Conservation (phyloP, 2,113 vertebrate species). For the Lanius ludovicianus region DNA sequence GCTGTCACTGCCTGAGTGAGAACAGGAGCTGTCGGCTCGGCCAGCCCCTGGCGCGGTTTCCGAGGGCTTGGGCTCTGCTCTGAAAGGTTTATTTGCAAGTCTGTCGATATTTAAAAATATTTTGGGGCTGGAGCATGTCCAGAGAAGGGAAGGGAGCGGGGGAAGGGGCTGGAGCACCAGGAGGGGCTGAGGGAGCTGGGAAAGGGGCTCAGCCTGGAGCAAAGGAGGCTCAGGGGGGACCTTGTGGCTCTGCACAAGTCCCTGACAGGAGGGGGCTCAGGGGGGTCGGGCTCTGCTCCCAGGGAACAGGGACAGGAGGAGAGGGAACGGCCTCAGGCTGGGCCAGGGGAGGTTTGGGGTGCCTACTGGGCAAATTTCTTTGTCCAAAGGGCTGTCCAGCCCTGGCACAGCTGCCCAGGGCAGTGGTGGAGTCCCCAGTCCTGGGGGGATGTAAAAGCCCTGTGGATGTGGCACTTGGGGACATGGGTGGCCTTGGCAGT, state of each 20-base stretch:
- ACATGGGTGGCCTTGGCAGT: background rate
- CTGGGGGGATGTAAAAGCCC: background rate
- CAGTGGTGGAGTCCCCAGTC: background rate
- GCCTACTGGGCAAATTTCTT: background rate
- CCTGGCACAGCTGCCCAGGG: background rate
- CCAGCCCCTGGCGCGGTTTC: background rate
- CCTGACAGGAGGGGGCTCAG: background rate
- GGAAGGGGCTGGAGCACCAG: background rate
- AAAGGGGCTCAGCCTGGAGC: background rate
- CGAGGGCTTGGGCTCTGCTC: background rate
- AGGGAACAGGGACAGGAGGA: background rate
- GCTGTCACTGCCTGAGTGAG: background rate
- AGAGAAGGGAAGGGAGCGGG: background rate
- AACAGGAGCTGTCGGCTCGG: background rate
- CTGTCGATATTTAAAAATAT: accelerated
- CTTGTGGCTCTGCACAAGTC: background rate
- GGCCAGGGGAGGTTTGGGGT: accelerated
- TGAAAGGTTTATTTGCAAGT: background rate
- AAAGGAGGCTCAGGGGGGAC: background rate
- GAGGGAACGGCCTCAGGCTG: background rate
- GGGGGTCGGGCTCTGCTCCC: background rate
- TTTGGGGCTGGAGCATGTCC: background rate
- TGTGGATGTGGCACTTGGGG: background rate
- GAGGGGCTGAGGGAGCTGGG: background rate
- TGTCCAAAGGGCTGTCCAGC: background rate